Evolutionary conservation across 2,113 vertebrate species (phyloP), one percentile per base, ranked within the genome.

Genomic region (Chaetodon auriga): DNA sequence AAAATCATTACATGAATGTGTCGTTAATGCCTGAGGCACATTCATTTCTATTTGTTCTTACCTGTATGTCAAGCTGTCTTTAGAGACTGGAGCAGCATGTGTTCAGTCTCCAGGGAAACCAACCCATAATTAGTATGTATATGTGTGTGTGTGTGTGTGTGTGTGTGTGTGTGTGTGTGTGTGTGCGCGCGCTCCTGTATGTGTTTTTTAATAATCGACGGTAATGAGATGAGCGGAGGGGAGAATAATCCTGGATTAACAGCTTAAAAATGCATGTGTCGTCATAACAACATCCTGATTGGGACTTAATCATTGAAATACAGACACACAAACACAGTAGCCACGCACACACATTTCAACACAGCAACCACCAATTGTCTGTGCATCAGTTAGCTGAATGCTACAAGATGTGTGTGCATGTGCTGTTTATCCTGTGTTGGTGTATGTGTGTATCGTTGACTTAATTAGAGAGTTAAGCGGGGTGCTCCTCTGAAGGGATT

Each of bases 221-320:
- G 61, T 93, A 92, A 94, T 93, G 90, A 93, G 90, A 91, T 89
- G 83, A 92, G 80, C 41, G 23, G 80, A 90, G 88, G 74, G 82
- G 78, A 87, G 86, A 91, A 89, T 94, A 94, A 94, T 93, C 93
- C 89, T 75, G 87, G 90, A 93, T 94, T 93, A 94, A 86, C 83
- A 88, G 71, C 85, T 92, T 92, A 85, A 86, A 90, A 93, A 89
- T 89, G 84, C 83, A 85, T 74, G 81, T 84, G 91, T 93, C 73
- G 85, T 89, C 78, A 89, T 87, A 89, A 90, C 88, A 92, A 92
- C 89, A 81, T 80, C 86, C 81, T 88, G 87, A 93, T 92, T 90
- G 90, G 83, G 81, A 86, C 69, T 82, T 89, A 92, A 90, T 89
- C 89, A 91, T 82, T 77, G 25, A 87, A 90, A 88, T 69, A 68